Base-by-base conservation (phyloP, 2,888 invertebrate genomes). In the Bedellia somnulentella region DNA sequence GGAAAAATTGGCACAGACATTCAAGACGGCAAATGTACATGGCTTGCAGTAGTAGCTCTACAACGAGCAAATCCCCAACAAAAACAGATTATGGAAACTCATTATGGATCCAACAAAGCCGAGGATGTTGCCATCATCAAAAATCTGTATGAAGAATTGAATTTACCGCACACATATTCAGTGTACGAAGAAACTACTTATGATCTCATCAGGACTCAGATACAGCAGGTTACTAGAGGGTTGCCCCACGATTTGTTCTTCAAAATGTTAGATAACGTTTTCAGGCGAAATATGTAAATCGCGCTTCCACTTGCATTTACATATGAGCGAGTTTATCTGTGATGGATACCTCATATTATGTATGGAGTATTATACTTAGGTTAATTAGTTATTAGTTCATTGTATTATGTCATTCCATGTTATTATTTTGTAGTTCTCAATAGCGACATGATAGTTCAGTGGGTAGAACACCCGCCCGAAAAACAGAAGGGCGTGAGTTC, bases 1-100 rank as follows among this genome's bases (percentile, higher is more conserved):
- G 98, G 97, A 5, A 99, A 97, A 73, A 73, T 82, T 22, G 92
- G 94, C 17, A 89, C 86, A 0, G 97, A 98, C 53, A 96, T 99
- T 43, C 82, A 88, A 63, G 94, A 96, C 44, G 95, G 95, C 17
- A 98, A 97, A 68, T 98, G 97, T 63, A 86, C 93, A 0, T 99
- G 98, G 98, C 70, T 96, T 17, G 85, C 91, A 2, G 91, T 95
- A 1, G 87, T 90, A 1, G 95, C 95, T 6, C 70, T 95, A 36
- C 88, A 93, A 57, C 79, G 87, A 31, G 89, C 87, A 1, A 81
- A 80, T 26, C 77, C 82, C 0, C 68, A 80, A 3, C 92, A 93
- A 49, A 80, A 79, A 39, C 78, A 83, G 47, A 71, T 89, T 15
- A 80, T 93, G 75, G 78, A 85, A 48, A 83, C 89, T 36, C 83